These are phyloP conservation scores for Emydoidea blandingii DNA, from an alignment of 2,797 vertebrate genomes.

Conservation along the genomic window DNA sequence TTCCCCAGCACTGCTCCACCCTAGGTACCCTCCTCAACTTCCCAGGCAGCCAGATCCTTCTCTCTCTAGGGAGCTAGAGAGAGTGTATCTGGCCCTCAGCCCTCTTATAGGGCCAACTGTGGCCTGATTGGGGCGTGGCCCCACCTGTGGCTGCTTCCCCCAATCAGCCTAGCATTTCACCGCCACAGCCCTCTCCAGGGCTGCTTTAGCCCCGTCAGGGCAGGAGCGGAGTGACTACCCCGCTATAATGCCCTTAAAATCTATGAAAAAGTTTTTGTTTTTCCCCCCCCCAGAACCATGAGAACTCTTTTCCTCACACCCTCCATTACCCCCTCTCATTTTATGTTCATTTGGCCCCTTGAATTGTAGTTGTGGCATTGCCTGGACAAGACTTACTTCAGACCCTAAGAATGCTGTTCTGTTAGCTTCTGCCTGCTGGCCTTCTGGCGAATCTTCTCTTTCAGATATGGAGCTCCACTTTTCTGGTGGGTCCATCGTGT, in stretches of 20 bases:
- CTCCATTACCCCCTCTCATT: background rate
- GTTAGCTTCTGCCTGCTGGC: background rate
- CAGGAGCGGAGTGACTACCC: too few species aligned
- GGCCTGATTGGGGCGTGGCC: too few species aligned
- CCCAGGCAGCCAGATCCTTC: too few species aligned
- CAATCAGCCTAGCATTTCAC: too few species aligned
- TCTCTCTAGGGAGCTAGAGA: too few species aligned
- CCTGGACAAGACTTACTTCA: constrained; percentile 16
- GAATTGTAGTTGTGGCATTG: background rate
- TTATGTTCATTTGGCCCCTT: background rate
- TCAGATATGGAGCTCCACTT: constrained; percentile 29
- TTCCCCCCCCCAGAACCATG: background rate
- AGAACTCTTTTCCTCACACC: background rate
- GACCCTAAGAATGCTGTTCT: constrained; percentile 5
- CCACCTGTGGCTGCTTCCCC: too few species aligned
- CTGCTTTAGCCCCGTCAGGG: too few species aligned
- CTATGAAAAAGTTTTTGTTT: background rate
- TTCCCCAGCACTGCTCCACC: too few species aligned
- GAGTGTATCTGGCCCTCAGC: too few species aligned
- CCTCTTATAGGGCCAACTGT: too few species aligned
- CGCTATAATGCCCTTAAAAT: background rate
- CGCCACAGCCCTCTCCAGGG: too few species aligned
- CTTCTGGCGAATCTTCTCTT: constrained; percentile 34
- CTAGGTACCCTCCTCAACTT: too few species aligned
- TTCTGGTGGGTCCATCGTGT: background rate